These are phyloP conservation scores for Podargus strigoides DNA, from an alignment of 2,797 vertebrate genomes.

Conservation along the genomic window DNA sequence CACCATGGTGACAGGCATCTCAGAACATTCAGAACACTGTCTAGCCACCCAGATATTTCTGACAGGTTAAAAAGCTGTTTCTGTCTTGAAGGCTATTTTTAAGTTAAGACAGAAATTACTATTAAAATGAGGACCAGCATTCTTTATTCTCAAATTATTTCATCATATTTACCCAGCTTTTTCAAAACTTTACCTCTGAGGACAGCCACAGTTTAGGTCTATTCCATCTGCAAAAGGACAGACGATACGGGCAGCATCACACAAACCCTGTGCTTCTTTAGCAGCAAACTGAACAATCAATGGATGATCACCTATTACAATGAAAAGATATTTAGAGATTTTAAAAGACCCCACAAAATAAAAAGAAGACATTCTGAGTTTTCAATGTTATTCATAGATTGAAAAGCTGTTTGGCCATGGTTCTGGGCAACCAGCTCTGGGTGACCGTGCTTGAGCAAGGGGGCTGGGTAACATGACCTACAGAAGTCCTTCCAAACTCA, in stretches of 20 bases:
- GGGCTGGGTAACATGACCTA: background rate
- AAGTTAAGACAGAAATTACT: background rate
- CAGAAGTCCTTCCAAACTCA: background rate
- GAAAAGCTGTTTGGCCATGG: background rate
- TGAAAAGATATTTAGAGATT: slow-evolving; percentile 14
- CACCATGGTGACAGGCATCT: background rate
- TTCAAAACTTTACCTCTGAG: slow-evolving; percentile 86
- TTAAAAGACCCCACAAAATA: background rate
- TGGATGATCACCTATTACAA: slow-evolving; percentile 86
- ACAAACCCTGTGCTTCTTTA: slow-evolving; percentile 88
- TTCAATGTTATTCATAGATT: background rate
- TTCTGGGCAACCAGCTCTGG: background rate
- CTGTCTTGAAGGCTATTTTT: background rate
- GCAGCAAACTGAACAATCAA: slow-evolving; percentile 96
- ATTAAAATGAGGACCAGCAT: background rate
- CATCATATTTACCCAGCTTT: background rate
- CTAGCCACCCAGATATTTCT: background rate
- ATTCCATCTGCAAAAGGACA: slow-evolving; percentile 91
- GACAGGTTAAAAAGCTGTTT: slow-evolving; percentile 16
- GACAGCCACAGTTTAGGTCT: slow-evolving; percentile 97
- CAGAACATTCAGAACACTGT: background rate
- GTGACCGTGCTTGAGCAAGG: background rate
- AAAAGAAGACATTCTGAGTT: background rate
- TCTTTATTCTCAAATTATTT: slow-evolving; percentile 27
- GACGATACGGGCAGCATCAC: slow-evolving; percentile 86